Evolutionary conservation across 2,797 vertebrate genomes (phyloP), one percentile per base, ranked within the genome.

Genomic region (Lacerta viridis): DNA sequence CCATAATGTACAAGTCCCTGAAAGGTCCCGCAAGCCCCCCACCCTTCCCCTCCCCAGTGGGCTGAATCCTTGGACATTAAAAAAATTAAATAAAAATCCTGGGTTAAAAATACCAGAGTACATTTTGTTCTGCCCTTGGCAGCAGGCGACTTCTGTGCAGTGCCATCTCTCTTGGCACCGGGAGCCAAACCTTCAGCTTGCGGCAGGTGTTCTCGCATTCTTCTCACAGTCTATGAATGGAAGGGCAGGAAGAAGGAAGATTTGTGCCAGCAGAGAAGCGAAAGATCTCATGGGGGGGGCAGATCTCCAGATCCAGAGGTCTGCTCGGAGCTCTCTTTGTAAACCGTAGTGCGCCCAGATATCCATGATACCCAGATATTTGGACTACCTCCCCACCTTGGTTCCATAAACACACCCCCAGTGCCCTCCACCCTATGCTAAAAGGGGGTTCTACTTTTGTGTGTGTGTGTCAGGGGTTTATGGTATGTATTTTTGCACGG

Each of bases 201-300:
- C 7, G 68, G 46, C 20, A 0, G 0, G 29, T 74, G 71, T 78
- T 87, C 90, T 88, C 80, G 80, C 85, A 89, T 85, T 82, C 2
- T 1, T 1, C 17, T 78, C 0, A 20, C 79, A 0, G 4, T 86
- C 33, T 92, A n/a, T 93, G 90, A 89, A 92, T 91, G 92, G 59
- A 91, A 88, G 80, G 50, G 68, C 86, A 55, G 39, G 69, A 33
- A n/a, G 27, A n/a, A 29, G 9, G n/a, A 29, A 27, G 68, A 13
- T 55, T 55, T 55, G 50, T 55, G 50, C 13, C 50, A 15, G 50
- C 64, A 36, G 85, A 83, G 83, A 90, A 93, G 82, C 74, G 66
- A 91, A 50, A 80, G 79, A 92, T 93, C 89, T 80, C 84, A 90
- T 94, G 33, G 33, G 88, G 87, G 87, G 50, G 50, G 50, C 50